phyloP scores from a whole-genome alignment of 2,797 vertebrate species.

The Falco novaeseelandiae region DNA sequence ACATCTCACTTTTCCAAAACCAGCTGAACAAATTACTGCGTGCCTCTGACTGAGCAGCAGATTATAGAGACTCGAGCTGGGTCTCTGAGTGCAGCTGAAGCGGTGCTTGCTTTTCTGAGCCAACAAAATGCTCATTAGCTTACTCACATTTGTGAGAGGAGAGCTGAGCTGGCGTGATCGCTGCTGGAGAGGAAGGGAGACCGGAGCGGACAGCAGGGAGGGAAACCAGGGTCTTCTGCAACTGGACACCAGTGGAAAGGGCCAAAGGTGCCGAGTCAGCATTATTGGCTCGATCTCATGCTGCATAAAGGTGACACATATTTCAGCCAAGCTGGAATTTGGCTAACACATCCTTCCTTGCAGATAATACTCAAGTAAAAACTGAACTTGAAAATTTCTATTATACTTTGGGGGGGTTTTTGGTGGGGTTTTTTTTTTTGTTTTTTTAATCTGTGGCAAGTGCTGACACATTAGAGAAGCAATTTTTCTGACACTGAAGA shows the following conservation, averaged over 20 bases:
- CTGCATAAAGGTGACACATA: not conserved
- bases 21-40: not conserved
- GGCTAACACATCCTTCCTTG: not conserved
- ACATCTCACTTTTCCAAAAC: not conserved
- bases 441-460: not conserved
- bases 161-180: rapidly evolving
- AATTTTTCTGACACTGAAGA: not conserved
- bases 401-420: not conserved
- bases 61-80: not conserved
- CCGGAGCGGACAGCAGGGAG: rapidly evolving
- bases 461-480: not conserved
- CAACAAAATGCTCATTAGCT: not conserved
- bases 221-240: rapidly evolving
- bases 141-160: not conserved
- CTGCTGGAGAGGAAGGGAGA: not conserved
- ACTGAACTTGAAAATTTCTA: not conserved
- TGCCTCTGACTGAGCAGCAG: not conserved
- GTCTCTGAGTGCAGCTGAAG: not conserved
- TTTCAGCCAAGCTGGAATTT: not conserved
- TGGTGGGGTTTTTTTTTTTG: too few relatives aligned
- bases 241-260: rapidly evolving
- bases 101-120: not conserved
- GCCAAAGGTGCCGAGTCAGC: not conserved
- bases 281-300: not conserved
- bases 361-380: not conserved